Percentiles rank a stretch among this genome's conserved stretches.
phyloP scores from a whole-genome alignment of 2,113 vertebrate genomes.

The Poecilia latipinna region DNA sequence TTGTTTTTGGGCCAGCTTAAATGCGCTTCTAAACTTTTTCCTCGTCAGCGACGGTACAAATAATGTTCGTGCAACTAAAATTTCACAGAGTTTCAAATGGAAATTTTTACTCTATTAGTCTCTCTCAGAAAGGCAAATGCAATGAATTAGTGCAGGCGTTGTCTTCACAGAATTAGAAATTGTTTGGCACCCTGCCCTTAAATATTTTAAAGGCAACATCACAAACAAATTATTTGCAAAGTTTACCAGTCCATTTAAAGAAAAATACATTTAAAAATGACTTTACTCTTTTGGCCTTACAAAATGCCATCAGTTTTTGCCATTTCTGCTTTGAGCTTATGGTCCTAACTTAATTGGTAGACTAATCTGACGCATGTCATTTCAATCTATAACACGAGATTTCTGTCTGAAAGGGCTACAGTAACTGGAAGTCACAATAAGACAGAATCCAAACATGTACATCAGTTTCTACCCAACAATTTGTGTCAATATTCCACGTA shows the following conservation, averaged over 20 bases:
- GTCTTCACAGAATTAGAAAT: not conserved
- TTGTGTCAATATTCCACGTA: not conserved
- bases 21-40: not conserved
- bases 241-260: not conserved
- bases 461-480: not conserved
- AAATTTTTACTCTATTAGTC: not conserved
- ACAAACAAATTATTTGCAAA: conserved; percentile 10
- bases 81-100: not conserved
- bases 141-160: not conserved
- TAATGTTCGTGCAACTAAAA: not conserved
- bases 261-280: not conserved
- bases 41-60: not conserved
- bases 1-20: not conserved
- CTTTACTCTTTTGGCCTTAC: not conserved
- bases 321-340: not conserved
- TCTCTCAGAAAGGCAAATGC: not conserved
- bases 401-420: not conserved
- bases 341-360: not conserved
- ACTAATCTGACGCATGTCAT: not conserved
- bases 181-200: not conserved
- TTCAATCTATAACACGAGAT: not conserved
- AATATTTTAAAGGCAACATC: conserved; percentile 41
- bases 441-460: too few relatives aligned
- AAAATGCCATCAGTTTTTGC: not conserved
- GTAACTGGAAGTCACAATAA: not conserved